Percentiles rank a stretch among this genome's conserved stretches.
These are phyloP conservation scores for Pitta sordida DNA, from an alignment of 2,113 vertebrate genomes.

Conservation along the genomic window DNA sequence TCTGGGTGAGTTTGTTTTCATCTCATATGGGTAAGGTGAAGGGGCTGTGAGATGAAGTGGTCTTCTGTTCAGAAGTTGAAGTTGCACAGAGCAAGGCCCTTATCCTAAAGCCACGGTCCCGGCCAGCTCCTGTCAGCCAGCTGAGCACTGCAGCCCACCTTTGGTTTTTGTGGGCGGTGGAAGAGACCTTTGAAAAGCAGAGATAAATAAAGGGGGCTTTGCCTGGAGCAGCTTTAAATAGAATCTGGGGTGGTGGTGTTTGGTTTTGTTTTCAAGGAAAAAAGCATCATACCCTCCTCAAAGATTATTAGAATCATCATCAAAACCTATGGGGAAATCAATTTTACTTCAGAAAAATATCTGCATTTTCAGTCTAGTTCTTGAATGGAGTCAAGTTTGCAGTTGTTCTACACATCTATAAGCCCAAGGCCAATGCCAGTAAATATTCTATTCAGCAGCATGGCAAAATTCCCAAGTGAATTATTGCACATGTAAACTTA, in stretches of 20 bases:
- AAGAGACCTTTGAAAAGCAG: not conserved
- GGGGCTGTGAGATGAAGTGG: not conserved
- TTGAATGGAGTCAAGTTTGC: not conserved
- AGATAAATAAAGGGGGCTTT: not conserved
- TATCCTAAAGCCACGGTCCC: not conserved
- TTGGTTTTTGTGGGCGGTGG: not conserved
- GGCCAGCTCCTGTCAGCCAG: not conserved
- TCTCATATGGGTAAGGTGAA: not conserved
- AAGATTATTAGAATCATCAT: not conserved
- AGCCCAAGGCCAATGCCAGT: not conserved
- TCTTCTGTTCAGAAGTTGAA: not conserved
- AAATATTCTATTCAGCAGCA: not conserved
- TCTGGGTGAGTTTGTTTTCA: not conserved
- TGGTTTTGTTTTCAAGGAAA: not conserved
- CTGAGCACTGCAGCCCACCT: not conserved
- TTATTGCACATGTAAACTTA: not conserved
- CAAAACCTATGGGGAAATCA: not conserved
- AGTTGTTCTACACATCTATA: fast-evolving
- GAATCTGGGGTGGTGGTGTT: not conserved
- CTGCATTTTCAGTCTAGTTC: not conserved
- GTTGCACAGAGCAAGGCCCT: not conserved
- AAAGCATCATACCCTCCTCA: not conserved
- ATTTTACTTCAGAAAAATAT: not conserved
- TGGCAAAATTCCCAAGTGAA: not conserved
- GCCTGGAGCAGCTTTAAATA: not conserved